Evolutionary conservation across 2,113 vertebrate species (phyloP).

Genomic region (Callospermophilus lateralis): DNA sequence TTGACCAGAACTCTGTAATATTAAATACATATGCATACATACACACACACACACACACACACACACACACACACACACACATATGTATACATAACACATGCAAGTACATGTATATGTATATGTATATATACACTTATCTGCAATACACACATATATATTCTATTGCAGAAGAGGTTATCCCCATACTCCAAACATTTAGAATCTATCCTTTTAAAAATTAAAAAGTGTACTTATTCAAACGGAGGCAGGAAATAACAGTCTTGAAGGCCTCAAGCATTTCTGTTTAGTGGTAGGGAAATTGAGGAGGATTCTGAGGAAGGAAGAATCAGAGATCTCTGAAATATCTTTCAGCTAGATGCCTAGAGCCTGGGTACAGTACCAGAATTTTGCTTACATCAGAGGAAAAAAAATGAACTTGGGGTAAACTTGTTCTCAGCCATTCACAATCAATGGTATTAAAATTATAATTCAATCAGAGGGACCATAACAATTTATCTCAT

Average conservation of each 20-base stretch:
- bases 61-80: too few species aligned
- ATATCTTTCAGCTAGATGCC: neutral
- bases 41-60: too few species aligned
- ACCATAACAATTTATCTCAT: neutral
- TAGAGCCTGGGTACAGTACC: neutral
- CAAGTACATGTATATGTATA: neutral
- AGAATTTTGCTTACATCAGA: neutral
- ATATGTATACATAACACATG: too few species aligned
- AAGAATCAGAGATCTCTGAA: neutral
- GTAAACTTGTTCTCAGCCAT: slow-evolving; percentile 47
- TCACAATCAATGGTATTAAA: slow-evolving; percentile 21
- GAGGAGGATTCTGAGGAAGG: neutral
- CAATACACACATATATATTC: neutral
- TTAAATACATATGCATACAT: neutral
- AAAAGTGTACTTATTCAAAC: neutral
- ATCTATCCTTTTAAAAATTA: neutral
- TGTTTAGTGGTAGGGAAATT: neutral
- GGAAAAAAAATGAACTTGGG: slow-evolving; percentile 38
- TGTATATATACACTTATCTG: neutral
- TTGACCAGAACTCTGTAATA: neutral
- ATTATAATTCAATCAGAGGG: slow-evolving; percentile 57
- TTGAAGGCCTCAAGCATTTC: neutral
- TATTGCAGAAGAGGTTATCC: neutral
- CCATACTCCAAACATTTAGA: neutral
- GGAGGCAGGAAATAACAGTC: slow-evolving; percentile 12